Conservation (phyloP, 2,888 invertebrate genomes). For the Dascillus cervinus region DNA sequence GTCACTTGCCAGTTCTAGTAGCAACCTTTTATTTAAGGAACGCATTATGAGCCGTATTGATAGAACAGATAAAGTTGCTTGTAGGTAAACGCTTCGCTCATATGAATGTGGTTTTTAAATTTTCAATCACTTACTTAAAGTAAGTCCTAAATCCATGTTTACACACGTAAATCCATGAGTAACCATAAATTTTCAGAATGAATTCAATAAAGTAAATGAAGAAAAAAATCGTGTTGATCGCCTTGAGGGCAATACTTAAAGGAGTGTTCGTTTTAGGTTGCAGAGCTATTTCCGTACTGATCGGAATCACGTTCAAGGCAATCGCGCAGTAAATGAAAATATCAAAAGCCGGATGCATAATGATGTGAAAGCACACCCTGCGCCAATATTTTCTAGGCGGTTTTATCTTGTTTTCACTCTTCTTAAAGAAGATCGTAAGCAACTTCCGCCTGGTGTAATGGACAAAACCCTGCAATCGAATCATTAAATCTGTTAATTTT, state of each 20-base stretch:
- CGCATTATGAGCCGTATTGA: too few relatives aligned
- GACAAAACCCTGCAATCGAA: constrained; percentile 35
- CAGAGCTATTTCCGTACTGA: constrained; percentile 4
- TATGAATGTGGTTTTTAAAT: constrained; percentile 41
- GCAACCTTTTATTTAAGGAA: too few relatives aligned
- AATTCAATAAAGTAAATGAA: constrained; percentile 20
- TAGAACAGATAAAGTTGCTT: too few relatives aligned
- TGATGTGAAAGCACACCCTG: constrained; percentile 38
- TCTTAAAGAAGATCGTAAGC: constrained; percentile 21
- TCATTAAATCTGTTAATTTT: background rate
- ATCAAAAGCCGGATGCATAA: constrained; percentile 28
- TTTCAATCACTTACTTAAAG: constrained; percentile 27
- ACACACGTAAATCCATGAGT: constrained; percentile 39
- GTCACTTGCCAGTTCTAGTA: too few relatives aligned
- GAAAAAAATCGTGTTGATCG: constrained; percentile 2
- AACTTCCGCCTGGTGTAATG: constrained; percentile 44
- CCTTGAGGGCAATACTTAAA: constrained; percentile 2
- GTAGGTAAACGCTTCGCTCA: background rate
- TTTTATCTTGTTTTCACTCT: constrained; percentile 11
- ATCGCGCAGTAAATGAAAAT: constrained; percentile 4
- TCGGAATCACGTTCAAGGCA: constrained; percentile 41
- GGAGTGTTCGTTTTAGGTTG: background rate
- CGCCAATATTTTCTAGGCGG: constrained; percentile 38
- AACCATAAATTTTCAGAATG: constrained; percentile 29
- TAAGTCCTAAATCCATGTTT: constrained; percentile 44